These are phyloP conservation scores for Zaprionus obscuricornis DNA, from an alignment of 2,888 invertebrate species.

Conservation along the genomic window DNA sequence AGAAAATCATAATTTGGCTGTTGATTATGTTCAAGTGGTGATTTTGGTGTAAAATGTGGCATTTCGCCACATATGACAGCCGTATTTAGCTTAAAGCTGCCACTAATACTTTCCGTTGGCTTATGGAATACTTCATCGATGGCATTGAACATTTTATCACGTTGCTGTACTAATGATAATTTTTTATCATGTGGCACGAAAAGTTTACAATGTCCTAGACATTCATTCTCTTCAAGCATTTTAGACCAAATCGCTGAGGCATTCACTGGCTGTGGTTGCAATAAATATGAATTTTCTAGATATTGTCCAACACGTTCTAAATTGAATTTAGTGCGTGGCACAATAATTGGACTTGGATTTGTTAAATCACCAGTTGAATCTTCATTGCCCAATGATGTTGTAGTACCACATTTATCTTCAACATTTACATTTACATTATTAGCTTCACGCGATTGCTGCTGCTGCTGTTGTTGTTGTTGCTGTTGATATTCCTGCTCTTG, in stretches of 20 bases:
- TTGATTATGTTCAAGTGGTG: slow-evolving; percentile 22
- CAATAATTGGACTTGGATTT: not conserved
- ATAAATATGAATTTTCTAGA: slow-evolving; percentile 89
- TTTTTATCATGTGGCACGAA: slow-evolving; percentile 90
- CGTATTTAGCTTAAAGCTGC: slow-evolving; percentile 86
- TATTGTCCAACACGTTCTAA: slow-evolving; percentile 96
- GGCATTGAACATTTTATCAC: slow-evolving; percentile 87
- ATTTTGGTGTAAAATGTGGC: slow-evolving; percentile 32
- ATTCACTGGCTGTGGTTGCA: slow-evolving; percentile 86
- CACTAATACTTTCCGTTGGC: slow-evolving; percentile 86
- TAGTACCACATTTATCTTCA: no score
- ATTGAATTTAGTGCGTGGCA: slow-evolving; percentile 87
- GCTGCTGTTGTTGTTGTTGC: not conserved
- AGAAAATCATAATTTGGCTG: slow-evolving; percentile 48
- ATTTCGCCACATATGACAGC: slow-evolving; percentile 84
- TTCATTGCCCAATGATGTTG: no score
- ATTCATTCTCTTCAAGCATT: slow-evolving; percentile 89
- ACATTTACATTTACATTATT: no score
- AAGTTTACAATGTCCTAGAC: slow-evolving; percentile 87
- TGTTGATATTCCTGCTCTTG: no score
- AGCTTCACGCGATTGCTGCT: no score
- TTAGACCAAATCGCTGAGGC: slow-evolving; percentile 91
- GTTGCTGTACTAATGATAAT: slow-evolving; percentile 92
- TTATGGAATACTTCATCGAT: slow-evolving; percentile 88
- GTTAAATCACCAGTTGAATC: slow-evolving; percentile 6